Base-by-base conservation (phyloP, 2,797 vertebrate genomes). In the Austrolebias charrua region DNA sequence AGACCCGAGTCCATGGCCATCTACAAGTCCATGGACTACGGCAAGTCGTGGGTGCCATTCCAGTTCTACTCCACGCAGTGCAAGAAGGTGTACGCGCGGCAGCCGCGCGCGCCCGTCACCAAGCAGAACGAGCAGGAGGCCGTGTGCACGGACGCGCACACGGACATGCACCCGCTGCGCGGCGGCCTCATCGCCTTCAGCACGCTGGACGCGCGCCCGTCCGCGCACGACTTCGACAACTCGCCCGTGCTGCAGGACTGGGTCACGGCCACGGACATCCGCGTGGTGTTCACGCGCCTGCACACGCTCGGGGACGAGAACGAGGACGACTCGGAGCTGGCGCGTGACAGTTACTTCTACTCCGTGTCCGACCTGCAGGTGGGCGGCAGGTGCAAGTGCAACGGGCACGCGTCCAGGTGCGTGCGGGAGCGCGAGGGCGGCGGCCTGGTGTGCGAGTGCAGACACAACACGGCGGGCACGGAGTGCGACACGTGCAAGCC, bases 71-170 rank as follows among this genome's bases (percentile, higher is more conserved):
- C 98, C 16, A 95, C 96, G 4, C 98, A 99, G 91, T 99, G 97
- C 85, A 95, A 98, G 87, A 96, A 96, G 79, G 96, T 98, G 95
- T 98, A 93, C 91, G 95, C 94, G 92, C 85, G 92, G 78, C 95
- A 96, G 80, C 75, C 95, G 95, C 58, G 98, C 96, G 29, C 83
- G 90, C 24, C 24, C 40, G 95, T 99, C 82, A 97, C 96, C 73
- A 98, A 98, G 87, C 96, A 98, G 92, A 99, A 98, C 87, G 97
- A 99, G 88, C 98, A 99, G 65, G 98, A 99, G 83, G 98, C 98
- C 19, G 92, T 99, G 65, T 99, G 98, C 91, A 98, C 97, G n/a
- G 98, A 99, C 93, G 96, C 96, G 14, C 98, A 98, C 92, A 98
- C 96, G 7, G 97, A 98, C 94, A 94, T 96, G 95, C 94, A 94